Evolutionary conservation across 1,140 invertebrate genomes (phyloP), one percentile per base, ranked within the genome.

Genomic region (Chionoecetes opilio): DNA sequence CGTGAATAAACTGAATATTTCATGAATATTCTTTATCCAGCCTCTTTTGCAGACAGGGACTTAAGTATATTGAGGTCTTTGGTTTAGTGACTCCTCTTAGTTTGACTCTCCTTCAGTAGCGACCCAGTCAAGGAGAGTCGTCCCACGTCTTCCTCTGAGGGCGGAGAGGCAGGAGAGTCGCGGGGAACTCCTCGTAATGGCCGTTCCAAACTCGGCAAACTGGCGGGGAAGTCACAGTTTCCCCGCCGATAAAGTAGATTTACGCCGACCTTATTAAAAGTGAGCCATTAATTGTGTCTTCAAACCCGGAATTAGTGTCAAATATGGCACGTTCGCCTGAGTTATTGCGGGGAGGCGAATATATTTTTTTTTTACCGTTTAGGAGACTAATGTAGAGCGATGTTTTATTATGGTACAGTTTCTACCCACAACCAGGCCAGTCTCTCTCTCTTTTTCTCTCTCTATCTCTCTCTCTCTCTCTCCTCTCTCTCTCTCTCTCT

Each of bases 311-410:
- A 75, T 75, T 75, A 75, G 21, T n/a, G 63, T 75, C 63, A 75
- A 75, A 75, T 75, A 75, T 75, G 63, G 63, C 63, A 75, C 63
- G 63, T n/a, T n/a, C 6, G 63, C 63, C 63, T 75, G 63, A 75
- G 63, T 75, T 75, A 75, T 75, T 75, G 63, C 21, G 21, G 63
- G 21, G 63, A 53, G 11, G 63, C 63, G 63, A 75, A 75, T 75
- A 75, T 75, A 75, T 75, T 75, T 75, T 75, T 75, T 75, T 75
- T 75, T 75, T 75, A n/a, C n/a, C 63, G 63, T 75, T 75, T 75
- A 6, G 63, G n/a, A 75, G 63, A 75, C 63, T 75, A 75, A 75
- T 75, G 63, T n/a, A 26, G 1, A 26, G n/a, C n/a, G 63, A 26
- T 26, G 63, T 75, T 75, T 75, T 75, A 75, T 75, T 26, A 75